Evolutionary conservation across 2,797 vertebrate species (phyloP), one percentile per base, ranked within the genome.

Genomic region (Crocidura indochinensis): DNA sequence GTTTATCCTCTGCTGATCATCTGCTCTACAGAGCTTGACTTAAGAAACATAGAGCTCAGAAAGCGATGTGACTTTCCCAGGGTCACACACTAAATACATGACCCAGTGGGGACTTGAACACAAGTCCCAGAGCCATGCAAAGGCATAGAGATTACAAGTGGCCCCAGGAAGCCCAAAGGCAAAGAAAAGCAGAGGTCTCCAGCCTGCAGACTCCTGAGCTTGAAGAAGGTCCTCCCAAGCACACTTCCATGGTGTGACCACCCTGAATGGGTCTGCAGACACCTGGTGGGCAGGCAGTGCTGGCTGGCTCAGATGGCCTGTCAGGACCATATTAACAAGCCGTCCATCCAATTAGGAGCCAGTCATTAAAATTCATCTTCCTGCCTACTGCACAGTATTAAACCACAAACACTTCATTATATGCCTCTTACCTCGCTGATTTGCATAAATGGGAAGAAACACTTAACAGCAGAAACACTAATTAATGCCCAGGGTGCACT

Each of bases 341-440:
- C 78, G 83, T 97, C 97, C 96, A 96, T 96, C 97, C 97, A 97
- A 98, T 98, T 97, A 98, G 97, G 94, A 96, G 96, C 97, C 96
- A 60, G 96, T 98, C 98, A 98, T 98, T 98, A 98, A 98, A 98
- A 98, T 97, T 96, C 97, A 96, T 97, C 97, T 97, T 97, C 96
- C 94, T 96, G 97, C 92, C 83, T 95, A 96, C 94, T 0, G 49
- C 76, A 71, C 92, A 56, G 94, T 94, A 96, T 96, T 97, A 96
- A 97, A 97, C 96, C 94, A 96, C 97, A 97, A 98, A 98, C 97
- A 96, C 96, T 97, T 98, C 97, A 98, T 98, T 98, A 98, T 95
- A 91, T 71, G 94, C 97, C 96, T 96, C 97, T 98, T 97, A 96
- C 98, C 97, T 97, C 95, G 29, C 27, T 95, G 87, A 97, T 98